Evolutionary conservation across 2,797 vertebrate genomes (phyloP).

Genomic region (Danio jaintianensis): DNA sequence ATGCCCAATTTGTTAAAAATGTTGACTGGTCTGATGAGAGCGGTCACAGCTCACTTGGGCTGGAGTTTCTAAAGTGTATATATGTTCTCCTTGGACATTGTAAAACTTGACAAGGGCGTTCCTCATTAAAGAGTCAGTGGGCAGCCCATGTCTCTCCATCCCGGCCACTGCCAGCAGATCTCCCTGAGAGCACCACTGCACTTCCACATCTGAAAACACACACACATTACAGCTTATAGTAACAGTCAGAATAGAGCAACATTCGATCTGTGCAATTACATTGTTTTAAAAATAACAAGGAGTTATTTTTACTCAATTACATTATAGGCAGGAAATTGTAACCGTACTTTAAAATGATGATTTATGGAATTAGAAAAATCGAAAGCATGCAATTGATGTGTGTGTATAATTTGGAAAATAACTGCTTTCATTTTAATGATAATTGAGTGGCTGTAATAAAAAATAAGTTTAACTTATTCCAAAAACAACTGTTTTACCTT

Average conservation of each 20-base stretch:
- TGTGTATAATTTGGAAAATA: neutral
- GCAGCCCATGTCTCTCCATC: slow-evolving; percentile 88
- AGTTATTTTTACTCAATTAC: neutral
- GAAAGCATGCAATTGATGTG: neutral
- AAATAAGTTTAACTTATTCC: neutral
- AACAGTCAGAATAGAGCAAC: neutral
- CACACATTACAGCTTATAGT: neutral
- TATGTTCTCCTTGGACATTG: slow-evolving; percentile 94
- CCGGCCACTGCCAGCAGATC: slow-evolving; percentile 96
- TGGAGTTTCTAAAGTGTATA: slow-evolving; percentile 96
- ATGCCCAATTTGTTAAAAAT: neutral
- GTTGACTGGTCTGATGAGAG: neutral
- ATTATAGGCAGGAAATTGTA: neutral
- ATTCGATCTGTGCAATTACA: neutral
- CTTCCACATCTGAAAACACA: slow-evolving; percentile 89
- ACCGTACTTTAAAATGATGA: neutral
- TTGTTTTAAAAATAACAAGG: no score
- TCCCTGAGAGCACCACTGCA: slow-evolving; percentile 98
- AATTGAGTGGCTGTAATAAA: neutral
- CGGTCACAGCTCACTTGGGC: slow-evolving; percentile 84
- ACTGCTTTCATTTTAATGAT: neutral
- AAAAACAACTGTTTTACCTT: slow-evolving; percentile 81
- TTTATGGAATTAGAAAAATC: neutral
- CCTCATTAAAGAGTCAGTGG: slow-evolving; percentile 85
- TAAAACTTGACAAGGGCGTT: slow-evolving; percentile 96